Evolutionary conservation across 35 echinoderm and acorn worm genomes (phyloP).

Genomic region (Hemicentrotus pulcherrimus): DNA sequence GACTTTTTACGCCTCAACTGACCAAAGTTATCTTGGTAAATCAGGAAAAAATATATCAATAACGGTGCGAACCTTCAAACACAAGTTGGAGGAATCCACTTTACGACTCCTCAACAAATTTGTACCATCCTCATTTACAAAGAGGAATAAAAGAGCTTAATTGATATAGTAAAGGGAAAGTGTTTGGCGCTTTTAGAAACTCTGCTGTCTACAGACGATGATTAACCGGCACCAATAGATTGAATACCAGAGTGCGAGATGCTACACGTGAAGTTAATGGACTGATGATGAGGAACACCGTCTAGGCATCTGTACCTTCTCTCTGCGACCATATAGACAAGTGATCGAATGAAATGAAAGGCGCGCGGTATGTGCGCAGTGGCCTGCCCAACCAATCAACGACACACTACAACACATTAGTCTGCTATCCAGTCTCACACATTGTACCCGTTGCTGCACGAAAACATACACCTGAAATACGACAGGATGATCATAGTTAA

Average conservation of each 20-base stretch:
- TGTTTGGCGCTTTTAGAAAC: not conserved
- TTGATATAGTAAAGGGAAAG: not conserved
- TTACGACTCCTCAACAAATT: not conserved
- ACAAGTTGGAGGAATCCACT: not conserved
- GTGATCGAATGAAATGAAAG: conserved; percentile 30
- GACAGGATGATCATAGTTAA: too few species aligned
- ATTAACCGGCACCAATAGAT: not conserved
- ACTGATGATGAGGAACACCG: not conserved
- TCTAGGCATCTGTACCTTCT: not conserved
- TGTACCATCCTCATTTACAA: not conserved
- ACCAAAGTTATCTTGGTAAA: not conserved
- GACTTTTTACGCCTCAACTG: not conserved
- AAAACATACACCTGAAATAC: not conserved
- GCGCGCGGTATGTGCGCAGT: conserved; percentile 10
- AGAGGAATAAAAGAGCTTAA: not conserved
- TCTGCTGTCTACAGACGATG: not conserved
- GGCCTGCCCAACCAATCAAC: conserved; percentile 31
- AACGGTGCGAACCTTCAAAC: too few species aligned
- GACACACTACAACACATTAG: conserved; percentile 20
- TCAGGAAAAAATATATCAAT: not conserved
- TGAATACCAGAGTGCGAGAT: not conserved
- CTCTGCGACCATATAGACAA: not conserved
- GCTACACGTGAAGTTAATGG: not conserved
- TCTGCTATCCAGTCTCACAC: not conserved
- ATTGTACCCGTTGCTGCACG: not conserved